Percentiles rank a stretch among this genome's conserved stretches.
phyloP scores from a whole-genome alignment of 2,888 invertebrate genomes.

The Deilephila porcellus region DNA sequence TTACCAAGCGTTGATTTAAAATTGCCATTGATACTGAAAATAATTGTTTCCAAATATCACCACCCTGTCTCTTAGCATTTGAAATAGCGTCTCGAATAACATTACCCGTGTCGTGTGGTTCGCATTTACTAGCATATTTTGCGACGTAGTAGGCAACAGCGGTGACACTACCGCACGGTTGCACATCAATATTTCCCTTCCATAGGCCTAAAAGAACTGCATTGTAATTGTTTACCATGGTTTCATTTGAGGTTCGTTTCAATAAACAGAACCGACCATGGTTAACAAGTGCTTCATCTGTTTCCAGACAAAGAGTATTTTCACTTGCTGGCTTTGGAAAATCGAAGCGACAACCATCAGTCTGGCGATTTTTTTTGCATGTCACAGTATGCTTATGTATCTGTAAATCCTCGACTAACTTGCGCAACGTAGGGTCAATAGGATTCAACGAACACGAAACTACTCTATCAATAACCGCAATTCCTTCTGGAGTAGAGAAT shows the following conservation, averaged over 20 bases:
- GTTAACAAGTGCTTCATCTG: conserved; percentile 50
- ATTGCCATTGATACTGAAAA: conserved; percentile 48
- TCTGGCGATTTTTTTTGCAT: background rate
- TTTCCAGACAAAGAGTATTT: conserved; percentile 18
- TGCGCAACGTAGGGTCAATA: background rate
- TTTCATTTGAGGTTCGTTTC: conserved; percentile 44
- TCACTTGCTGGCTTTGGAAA: conserved; percentile 3
- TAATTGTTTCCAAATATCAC: conserved; percentile 42
- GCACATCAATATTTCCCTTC: conserved; percentile 58
- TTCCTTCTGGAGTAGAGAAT: conserved; percentile 39
- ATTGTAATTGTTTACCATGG: conserved; percentile 54
- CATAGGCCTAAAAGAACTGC: conserved; percentile 40
- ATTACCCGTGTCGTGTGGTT: conserved; percentile 47
- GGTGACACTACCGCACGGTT: conserved; percentile 52
- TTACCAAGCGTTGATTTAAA: conserved; percentile 44
- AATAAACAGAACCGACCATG: conserved; percentile 51
- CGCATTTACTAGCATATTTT: conserved; percentile 49
- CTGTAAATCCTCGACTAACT: background rate
- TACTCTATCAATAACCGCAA: conserved; percentile 40
- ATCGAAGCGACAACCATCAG: background rate
- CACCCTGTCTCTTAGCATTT: conserved; percentile 41
- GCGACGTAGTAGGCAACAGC: conserved; percentile 54
- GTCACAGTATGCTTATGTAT: background rate
- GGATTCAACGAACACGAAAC: conserved; percentile 43
- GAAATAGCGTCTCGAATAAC: conserved; percentile 42